These are phyloP conservation scores for Onychomys torridus DNA, from an alignment of 2,797 vertebrate species.

Conservation along the genomic window DNA sequence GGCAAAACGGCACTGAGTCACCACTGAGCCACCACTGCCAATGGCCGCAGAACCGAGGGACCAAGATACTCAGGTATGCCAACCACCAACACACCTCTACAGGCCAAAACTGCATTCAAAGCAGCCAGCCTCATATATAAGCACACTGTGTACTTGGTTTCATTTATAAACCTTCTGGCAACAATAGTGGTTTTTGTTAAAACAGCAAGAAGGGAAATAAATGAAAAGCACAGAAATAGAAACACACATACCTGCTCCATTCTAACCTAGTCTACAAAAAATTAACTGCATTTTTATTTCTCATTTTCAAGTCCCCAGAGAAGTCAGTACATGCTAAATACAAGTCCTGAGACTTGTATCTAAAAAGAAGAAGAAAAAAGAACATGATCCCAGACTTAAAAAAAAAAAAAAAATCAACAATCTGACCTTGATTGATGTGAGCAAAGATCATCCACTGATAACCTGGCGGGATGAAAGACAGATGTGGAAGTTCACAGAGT, in stretches of 20 bases:
- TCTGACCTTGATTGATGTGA: background rate
- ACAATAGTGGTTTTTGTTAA: constrained; percentile 33
- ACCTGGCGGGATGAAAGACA: background rate
- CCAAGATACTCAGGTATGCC: background rate
- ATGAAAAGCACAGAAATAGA: constrained; percentile 51
- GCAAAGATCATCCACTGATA: background rate
- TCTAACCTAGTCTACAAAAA: constrained; percentile 36
- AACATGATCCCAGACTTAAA: background rate
- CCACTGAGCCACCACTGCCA: background rate
- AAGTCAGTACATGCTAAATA: background rate
- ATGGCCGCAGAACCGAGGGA: background rate
- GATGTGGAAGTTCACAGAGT: background rate
- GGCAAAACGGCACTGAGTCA: background rate
- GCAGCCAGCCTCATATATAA: background rate
- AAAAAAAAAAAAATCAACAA: constrained; percentile 4
- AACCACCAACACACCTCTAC: background rate
- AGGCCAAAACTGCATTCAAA: background rate
- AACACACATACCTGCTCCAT: background rate
- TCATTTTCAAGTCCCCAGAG: constrained; percentile 26
- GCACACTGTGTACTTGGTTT: background rate
- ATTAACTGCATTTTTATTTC: background rate
- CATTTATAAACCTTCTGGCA: constrained; percentile 17
- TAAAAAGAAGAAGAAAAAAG: background rate
- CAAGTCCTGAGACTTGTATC: background rate
- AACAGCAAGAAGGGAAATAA: constrained; percentile 22